Conservation (phyloP, 2,888 invertebrate species). For the Xanthia togata region DNA sequence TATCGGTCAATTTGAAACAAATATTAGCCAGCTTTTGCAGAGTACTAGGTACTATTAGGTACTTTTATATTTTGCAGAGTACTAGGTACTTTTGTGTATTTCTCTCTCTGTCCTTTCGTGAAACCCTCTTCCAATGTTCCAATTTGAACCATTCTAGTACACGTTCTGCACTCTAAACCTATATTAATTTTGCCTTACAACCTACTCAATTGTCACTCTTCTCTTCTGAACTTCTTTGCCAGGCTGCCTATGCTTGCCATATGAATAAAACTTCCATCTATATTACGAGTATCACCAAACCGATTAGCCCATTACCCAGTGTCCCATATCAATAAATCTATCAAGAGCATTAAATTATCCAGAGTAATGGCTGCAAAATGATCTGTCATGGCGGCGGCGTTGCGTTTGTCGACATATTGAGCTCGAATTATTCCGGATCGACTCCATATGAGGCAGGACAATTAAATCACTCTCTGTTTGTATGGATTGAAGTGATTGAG, state of each 20-base stretch:
- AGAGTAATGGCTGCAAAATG: constrained; percentile 54
- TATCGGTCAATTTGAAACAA: not conserved
- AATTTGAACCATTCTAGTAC: not conserved
- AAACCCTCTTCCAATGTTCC: not conserved
- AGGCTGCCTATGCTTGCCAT: not conserved
- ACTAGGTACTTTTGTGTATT: not conserved
- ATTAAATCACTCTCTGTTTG: constrained; percentile 53
- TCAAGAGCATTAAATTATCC: constrained; percentile 50
- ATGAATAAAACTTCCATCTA: not conserved
- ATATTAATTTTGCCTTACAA: not conserved
- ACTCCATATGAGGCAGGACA: constrained; percentile 48
- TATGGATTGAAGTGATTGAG: constrained; percentile 22
- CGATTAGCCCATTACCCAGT: constrained; percentile 28
- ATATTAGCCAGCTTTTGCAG: not conserved
- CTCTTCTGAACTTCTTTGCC: not conserved
- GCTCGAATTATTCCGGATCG: constrained; percentile 32
- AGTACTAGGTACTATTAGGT: not conserved
- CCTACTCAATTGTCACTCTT: not conserved
- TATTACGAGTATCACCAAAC: not conserved
- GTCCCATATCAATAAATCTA: constrained; percentile 55
- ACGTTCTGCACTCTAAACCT: not conserved
- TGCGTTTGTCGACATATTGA: constrained; percentile 56
- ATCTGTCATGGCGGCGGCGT: constrained; percentile 53
- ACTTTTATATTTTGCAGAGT: not conserved
- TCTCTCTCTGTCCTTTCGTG: not conserved